Percentiles rank a stretch among this genome's conserved stretches.
These are phyloP conservation scores for Scaptomyza flava DNA, from an alignment of 2,888 invertebrate species.

Conservation along the genomic window DNA sequence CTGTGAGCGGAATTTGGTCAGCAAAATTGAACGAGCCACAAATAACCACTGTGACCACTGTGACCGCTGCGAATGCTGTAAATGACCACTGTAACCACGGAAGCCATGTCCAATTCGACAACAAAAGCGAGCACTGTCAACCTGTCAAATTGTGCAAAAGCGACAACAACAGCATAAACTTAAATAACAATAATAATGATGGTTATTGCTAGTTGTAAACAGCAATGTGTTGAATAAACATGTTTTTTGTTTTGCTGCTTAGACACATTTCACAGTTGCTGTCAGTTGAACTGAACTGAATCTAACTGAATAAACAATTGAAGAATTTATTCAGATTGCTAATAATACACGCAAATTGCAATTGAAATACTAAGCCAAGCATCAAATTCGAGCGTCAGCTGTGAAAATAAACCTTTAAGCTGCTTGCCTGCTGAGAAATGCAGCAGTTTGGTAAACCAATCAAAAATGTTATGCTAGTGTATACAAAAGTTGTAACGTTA, in stretches of 20 bases:
- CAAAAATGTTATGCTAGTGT: background rate
- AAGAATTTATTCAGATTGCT: conserved; percentile 1
- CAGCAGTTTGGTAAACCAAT: conserved; percentile 1
- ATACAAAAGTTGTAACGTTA: conserved; percentile 11
- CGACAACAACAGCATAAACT: conserved; percentile 35
- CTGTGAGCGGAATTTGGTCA: too few relatives aligned
- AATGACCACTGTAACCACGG: conserved; percentile 49
- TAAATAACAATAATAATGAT: conserved; percentile 23
- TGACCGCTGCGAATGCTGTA: conserved; percentile 18
- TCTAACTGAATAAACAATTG: conserved; percentile 10
- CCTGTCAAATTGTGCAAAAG: conserved; percentile 56
- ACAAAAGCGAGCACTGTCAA: conserved; percentile 51
- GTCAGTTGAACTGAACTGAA: conserved; percentile 4
- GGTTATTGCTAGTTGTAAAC: conserved; percentile 30
- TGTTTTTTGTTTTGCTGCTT: conserved; percentile 24
- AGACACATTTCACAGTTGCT: conserved; percentile 1
- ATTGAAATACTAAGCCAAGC: background rate
- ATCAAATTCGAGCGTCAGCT: conserved; percentile 5
- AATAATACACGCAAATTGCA: background rate
- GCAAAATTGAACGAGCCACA: too few relatives aligned
- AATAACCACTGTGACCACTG: conserved; percentile 7
- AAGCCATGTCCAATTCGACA: conserved; percentile 59
- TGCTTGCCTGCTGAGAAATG: conserved; percentile 2
- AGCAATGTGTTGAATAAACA: conserved; percentile 30
- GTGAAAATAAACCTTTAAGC: background rate